Evolutionary conservation across 2,888 invertebrate species (phyloP), one percentile per base, ranked within the genome.

Genomic region (Scaptodrosophila latifasciaeformis): DNA sequence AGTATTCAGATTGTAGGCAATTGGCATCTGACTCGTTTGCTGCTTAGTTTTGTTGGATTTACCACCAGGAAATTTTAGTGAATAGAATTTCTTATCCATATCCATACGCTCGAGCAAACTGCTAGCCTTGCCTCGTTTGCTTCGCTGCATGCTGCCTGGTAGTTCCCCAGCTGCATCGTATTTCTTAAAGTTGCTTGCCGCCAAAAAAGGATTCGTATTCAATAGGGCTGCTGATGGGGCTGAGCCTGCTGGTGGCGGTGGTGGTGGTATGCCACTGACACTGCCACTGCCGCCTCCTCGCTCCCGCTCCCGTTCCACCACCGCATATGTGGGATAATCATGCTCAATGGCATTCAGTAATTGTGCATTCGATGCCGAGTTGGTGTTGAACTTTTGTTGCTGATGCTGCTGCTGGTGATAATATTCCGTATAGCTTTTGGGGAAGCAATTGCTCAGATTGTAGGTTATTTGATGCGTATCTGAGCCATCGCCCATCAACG

Each of bases 371-470:
- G 79, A 71, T 7, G 80, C 65, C 3, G 80, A 69, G 17, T 70
- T 79, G 10, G 62, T 67, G 39, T 65, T 54, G 17, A 65, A 62
- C 39, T 65, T 67, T 39, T 58, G 59, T 2, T 58, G 49, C 5
- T 68, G 67, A 15, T 63, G 65, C 44, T 75, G 72, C 5, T 83
- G 84, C 49, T 84, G 84, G 46, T 86, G 83, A 63, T 84, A 85
- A 65, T 86, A 84, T 61, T 86, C 85, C 29, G 84, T 84, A 65
- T 85, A 85, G 67, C 85, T 86, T 48, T 84, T 84, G 44, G 84
- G 84, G 52, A 86, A 86, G 72, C 84, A 83, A 68, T 82, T 86
- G 78, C 82, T 84, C 52, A 84, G 65, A 72, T 84, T 84, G 64
- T 85, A 83, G 49, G 83, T 75, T 51, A 81, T 72, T 65, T 83